A percentile compares a stretch with the other conserved stretches of the same genome.
These are phyloP conservation scores for Danio kyathit DNA, from an alignment of 2,797 vertebrate species.

Conservation along the genomic window DNA sequence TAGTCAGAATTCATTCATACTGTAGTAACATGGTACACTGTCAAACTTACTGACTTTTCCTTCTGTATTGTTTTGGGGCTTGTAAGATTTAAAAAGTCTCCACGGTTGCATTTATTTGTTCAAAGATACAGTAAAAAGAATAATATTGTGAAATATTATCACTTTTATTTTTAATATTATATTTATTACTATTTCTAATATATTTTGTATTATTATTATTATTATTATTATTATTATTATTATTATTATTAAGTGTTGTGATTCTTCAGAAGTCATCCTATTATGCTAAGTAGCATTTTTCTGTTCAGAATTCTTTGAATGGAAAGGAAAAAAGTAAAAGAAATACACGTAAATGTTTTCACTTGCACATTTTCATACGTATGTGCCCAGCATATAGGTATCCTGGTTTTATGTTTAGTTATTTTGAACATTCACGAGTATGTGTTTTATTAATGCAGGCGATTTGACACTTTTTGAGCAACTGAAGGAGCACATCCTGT, in stretches of 20 bases:
- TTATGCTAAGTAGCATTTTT: neutral
- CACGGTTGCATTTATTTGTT: neutral
- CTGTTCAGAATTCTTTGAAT: neutral
- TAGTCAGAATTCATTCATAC: no score
- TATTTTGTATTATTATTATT: no score
- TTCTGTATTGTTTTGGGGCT: neutral
- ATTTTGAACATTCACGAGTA: neutral
- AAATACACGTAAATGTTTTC: no score
- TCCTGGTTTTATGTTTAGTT: neutral
- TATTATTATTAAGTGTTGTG: no score
- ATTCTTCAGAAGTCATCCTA: neutral
- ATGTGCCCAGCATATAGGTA: neutral
- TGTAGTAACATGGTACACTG: no score
- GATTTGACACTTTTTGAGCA: constrained; percentile 75
- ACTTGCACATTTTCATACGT: neutral
- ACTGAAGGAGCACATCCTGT: constrained; percentile 81
- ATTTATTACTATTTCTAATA: no score
- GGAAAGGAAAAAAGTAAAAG: neutral
- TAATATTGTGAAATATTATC: neutral
- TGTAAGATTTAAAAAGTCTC: neutral
- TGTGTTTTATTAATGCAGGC: constrained; percentile 59
- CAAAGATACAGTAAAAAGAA: neutral
- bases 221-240: no score
- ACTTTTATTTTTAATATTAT: no score
- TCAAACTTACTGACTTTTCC: no score